These are phyloP conservation scores for Atherix ibis DNA, from an alignment of 2,888 invertebrate genomes.

Conservation along the genomic window DNA sequence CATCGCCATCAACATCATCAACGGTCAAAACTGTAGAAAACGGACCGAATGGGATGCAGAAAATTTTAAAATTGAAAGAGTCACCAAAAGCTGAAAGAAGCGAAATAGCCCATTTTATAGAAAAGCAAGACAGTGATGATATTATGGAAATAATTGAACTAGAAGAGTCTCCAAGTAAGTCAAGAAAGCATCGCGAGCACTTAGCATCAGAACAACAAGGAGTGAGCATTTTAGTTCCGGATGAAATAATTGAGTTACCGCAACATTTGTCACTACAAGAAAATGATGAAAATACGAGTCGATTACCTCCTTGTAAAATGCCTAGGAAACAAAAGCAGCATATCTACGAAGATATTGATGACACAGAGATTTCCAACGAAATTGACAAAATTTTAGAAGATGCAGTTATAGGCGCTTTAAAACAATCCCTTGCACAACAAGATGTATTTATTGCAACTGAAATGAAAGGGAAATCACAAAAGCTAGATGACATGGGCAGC, in stretches of 20 bases:
- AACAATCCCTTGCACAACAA: constrained; percentile 24
- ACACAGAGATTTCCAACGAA: constrained; percentile 11
- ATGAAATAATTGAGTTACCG: constrained; percentile 32
- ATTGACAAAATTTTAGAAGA: constrained; percentile 20
- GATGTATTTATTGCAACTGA: constrained; percentile 35
- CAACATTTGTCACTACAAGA: constrained; percentile 33
- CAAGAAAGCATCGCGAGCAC: constrained; percentile 17
- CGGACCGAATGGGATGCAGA: constrained; percentile 34
- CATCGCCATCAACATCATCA: too few species aligned
- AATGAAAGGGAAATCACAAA: constrained; percentile 33
- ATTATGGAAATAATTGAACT: constrained; percentile 29
- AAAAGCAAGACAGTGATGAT: constrained; percentile 33
- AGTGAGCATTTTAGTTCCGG: constrained; percentile 23
- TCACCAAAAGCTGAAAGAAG: constrained; percentile 44
- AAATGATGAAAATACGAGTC: constrained; percentile 12
- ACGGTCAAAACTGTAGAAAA: constrained; percentile 22
- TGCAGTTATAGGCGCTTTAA: constrained; percentile 21
- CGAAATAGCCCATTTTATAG: constrained; percentile 32
- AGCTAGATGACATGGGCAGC: constrained; percentile 31
- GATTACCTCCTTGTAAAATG: constrained; percentile 22
- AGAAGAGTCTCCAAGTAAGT: constrained; percentile 32
- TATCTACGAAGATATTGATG: constrained; percentile 43
- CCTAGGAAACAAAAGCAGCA: constrained; percentile 41
- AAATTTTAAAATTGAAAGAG: constrained; percentile 42
- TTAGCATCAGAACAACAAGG: constrained; percentile 13